Base-by-base conservation (phyloP, 2,113 vertebrate species). In the Campylomormyrus numenius region DNA sequence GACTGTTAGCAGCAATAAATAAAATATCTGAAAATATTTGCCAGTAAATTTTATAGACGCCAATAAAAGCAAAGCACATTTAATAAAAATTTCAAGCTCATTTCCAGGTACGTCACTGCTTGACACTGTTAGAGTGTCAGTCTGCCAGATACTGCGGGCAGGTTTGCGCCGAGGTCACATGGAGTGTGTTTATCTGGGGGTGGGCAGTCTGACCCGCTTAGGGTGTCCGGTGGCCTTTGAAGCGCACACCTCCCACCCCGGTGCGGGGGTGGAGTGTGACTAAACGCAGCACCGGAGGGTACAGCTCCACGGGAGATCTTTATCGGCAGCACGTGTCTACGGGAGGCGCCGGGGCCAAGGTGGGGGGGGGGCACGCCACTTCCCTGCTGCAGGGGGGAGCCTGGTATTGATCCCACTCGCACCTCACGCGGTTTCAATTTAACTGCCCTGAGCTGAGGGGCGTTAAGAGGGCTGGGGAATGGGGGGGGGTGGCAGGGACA, bases 271-370 rank as follows among this genome's bases (percentile, higher is more conserved):
- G 19, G 86, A 89, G 96, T 96, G 97, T 97, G 96, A 97, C 96
- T 96, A 96, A 85, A 96, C 94, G 91, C 90, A 93, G 92, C 8
- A 94, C 96, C 95, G 90, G 35, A 87, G 95, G 95, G 94, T 91
- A 90, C 9, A 83, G 50, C 85, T 53, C 94, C 17, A 95, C 96
- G 83, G 49, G 92, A 95, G 95, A 94, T 94, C 94, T 97, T 97
- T 96, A 98, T 98, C 96, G 97, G 95, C 95, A 96, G 96, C 97
- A 97, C 94, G 95, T 98, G 97, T 97, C 49, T 86, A 90, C 93
- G 91, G 95, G 94, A 90, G 88, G 58, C 87, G 93, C 93, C 89
- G 92, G 92, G 93, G 95, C 95, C 96, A 91, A 88, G 93, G 35
- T 7, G 88, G 85, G 95, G 95, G 95, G 92, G 53, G 92, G 53